Percentiles rank a stretch among this genome's conserved stretches.
phyloP scores from a whole-genome alignment of 2,888 invertebrate genomes.

The Maniola hyperantus region DNA sequence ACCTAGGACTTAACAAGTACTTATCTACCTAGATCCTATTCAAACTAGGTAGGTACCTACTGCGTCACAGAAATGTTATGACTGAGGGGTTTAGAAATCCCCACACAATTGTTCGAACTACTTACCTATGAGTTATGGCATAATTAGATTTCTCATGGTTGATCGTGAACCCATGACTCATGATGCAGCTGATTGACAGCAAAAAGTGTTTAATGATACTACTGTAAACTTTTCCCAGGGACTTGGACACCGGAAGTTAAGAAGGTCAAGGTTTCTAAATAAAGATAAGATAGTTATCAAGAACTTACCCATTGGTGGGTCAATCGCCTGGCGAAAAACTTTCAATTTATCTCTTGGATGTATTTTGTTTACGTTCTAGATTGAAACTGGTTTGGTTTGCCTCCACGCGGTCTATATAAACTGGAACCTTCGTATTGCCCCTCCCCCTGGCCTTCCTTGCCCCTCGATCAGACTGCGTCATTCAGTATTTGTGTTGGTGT shows the following conservation, averaged over 20 bases:
- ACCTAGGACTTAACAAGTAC: too few relatives aligned
- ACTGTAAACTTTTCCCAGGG: constrained; percentile 8
- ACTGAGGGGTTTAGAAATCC: too few relatives aligned
- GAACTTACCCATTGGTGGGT: constrained; percentile 36
- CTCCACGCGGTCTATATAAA: constrained; percentile 70
- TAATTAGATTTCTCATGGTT: not conserved
- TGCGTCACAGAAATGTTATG: not conserved
- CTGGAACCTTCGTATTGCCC: constrained; percentile 50
- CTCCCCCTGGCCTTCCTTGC: constrained; percentile 39
- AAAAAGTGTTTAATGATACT: not conserved
- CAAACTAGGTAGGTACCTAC: too few relatives aligned
- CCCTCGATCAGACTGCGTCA: constrained; percentile 56
- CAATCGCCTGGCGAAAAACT: constrained; percentile 30
- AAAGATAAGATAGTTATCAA: constrained; percentile 9
- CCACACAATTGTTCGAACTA: too few relatives aligned
- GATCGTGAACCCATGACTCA: not conserved
- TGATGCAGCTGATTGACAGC: not conserved
- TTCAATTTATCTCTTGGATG: constrained; percentile 50
- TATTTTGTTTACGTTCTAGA: constrained; percentile 66
- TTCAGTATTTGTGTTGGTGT: constrained; percentile 43
- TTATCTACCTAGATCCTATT: too few relatives aligned
- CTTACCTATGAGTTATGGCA: too few relatives aligned
- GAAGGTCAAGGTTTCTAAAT: constrained; percentile 26
- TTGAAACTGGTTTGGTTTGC: constrained; percentile 65
- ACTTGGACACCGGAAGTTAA: not conserved